Evolutionary conservation across 2,113 vertebrate genomes (phyloP).

Genomic region (Ranitomeya imitator): DNA sequence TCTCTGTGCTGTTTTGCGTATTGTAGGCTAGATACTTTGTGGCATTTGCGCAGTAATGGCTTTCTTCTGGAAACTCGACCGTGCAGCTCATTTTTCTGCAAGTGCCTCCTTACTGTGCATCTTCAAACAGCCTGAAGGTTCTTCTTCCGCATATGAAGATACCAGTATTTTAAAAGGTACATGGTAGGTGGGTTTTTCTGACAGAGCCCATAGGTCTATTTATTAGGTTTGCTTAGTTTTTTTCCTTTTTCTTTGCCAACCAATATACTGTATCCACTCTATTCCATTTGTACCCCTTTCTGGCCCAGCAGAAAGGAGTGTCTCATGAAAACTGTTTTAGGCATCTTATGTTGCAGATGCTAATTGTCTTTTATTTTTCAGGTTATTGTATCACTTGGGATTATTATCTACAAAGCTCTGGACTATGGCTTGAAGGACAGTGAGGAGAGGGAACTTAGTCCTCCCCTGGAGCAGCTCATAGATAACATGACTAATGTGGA

Average conservation of each 20-base stretch:
- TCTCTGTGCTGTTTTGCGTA: no score
- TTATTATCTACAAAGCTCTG: slow-evolving; percentile 97
- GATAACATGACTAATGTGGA: slow-evolving; percentile 91
- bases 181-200: no score
- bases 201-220: not conserved
- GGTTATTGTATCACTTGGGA: slow-evolving; percentile 94
- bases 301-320: not conserved
- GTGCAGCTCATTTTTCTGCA: no score
- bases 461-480: slow-evolving; percentile 92
- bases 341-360: not conserved
- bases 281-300: not conserved
- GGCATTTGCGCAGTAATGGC: no score
- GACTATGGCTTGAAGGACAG: slow-evolving; percentile 96
- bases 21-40: no score
- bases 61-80: no score
- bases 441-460: slow-evolving; percentile 93
- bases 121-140: no score
- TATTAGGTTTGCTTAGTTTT: not conserved
- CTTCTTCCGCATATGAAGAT: no score
- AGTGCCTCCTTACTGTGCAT: no score
- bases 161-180: no score
- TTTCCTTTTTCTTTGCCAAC: not conserved
- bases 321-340: not conserved
- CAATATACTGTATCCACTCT: not conserved
- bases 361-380: slow-evolving; percentile 60